phyloP scores from a whole-genome alignment of 2,888 invertebrate species.

The Pandemis heparana region DNA sequence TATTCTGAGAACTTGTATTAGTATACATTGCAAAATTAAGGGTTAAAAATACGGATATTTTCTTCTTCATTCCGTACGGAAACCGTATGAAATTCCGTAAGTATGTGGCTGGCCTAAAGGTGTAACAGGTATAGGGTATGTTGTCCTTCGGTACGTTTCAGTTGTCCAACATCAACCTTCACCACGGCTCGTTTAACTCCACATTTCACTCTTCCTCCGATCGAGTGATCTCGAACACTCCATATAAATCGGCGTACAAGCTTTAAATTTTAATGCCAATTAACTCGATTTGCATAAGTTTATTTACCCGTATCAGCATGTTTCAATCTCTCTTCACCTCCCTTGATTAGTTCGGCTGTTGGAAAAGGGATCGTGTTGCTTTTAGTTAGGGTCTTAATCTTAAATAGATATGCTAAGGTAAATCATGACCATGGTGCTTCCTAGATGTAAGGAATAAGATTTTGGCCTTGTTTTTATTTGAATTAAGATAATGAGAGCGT shows the following conservation, averaged over 20 bases:
- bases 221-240: background rate
- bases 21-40: too few species aligned
- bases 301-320: constrained; percentile 16
- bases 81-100: too few species aligned
- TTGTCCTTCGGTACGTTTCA: too few species aligned
- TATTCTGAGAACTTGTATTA: too few species aligned
- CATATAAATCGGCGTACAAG: constrained; percentile 42
- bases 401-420: background rate
- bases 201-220: background rate
- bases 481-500: background rate
- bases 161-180: background rate
- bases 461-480: background rate
- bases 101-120: too few species aligned
- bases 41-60: too few species aligned
- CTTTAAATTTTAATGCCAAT: constrained; percentile 59
- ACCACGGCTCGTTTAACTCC: background rate
- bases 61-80: too few species aligned
- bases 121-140: too few species aligned
- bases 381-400: background rate
- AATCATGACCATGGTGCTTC: too few species aligned
- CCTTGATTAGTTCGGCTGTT: background rate
- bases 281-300: constrained; percentile 57
- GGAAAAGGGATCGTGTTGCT: background rate
- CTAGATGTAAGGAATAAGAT: background rate
- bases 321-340: background rate